A percentile compares a stretch with the other conserved stretches of the same genome.
phyloP scores from a whole-genome alignment of 1,140 invertebrate species.

The Parasteatoda tepidariorum region DNA sequence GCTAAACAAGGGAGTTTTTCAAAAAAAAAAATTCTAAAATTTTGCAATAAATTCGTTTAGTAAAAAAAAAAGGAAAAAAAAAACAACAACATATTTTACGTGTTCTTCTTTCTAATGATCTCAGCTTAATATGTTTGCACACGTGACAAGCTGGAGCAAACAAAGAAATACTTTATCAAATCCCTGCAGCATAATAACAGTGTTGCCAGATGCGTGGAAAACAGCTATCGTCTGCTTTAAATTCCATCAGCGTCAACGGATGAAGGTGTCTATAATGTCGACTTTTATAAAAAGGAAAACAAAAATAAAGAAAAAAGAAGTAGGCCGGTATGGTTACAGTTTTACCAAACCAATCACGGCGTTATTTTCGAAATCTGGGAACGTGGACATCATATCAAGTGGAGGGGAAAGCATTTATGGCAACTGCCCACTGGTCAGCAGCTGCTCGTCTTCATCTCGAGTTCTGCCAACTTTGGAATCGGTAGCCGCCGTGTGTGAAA shows the following conservation, averaged over 20 bases:
- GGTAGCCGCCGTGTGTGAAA: not conserved
- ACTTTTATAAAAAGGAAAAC: not conserved
- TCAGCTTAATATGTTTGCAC: not conserved
- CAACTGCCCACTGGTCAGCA: not conserved
- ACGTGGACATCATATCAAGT: not conserved
- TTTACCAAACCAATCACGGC: conserved; percentile 11
- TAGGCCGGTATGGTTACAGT: not conserved
- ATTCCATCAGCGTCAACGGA: not conserved
- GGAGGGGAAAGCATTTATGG: not conserved
- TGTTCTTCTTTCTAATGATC: not conserved
- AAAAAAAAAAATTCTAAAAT: too few relatives aligned
- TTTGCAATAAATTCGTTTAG: too few relatives aligned
- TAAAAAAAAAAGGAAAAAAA: too few relatives aligned
- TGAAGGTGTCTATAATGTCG: not conserved
- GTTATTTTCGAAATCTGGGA: not conserved
- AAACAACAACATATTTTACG: not conserved
- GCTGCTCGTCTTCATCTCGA: not conserved
- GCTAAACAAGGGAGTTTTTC: too few relatives aligned
- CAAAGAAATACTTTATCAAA: not conserved
- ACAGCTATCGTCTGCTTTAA: not conserved
- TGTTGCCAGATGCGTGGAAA: not conserved
- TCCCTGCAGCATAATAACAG: not conserved
- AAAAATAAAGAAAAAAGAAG: not conserved
- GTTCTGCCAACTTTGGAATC: not conserved
- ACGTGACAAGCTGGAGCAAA: not conserved